Evolutionary conservation across 2,113 vertebrate genomes (phyloP).

Genomic region (Myocastor coypus): DNA sequence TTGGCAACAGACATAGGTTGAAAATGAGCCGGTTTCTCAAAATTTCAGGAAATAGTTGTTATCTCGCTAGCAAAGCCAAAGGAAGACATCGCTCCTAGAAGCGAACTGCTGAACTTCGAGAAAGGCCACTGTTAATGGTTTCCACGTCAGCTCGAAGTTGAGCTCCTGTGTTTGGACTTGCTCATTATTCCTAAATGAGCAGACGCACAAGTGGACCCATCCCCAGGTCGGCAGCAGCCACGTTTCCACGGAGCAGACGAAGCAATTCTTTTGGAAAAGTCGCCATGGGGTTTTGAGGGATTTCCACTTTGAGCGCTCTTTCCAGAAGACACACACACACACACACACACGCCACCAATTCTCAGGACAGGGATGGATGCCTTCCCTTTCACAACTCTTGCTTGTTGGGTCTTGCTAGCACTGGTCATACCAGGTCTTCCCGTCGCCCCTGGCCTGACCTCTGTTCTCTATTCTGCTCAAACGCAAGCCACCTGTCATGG

Average conservation of each 20-base stretch:
- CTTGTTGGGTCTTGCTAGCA: background rate
- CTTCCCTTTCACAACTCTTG: background rate
- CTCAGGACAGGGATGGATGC: background rate
- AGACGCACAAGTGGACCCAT: background rate
- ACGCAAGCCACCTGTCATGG: constrained; percentile 32
- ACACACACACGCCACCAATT: background rate
- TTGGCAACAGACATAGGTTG: background rate
- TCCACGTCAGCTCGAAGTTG: constrained; percentile 28
- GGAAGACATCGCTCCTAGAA: background rate
- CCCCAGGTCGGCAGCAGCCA: background rate
- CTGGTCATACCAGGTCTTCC: background rate
- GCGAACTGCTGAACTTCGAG: constrained; percentile 18
- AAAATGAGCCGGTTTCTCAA: background rate
- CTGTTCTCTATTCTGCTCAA: background rate
- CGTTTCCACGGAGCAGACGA: background rate
- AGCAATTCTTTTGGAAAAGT: background rate
- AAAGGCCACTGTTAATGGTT: constrained; percentile 60
- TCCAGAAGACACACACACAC: background rate
- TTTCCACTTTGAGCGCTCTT: background rate
- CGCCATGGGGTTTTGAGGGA: background rate
- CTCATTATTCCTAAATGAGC: constrained; percentile 28
- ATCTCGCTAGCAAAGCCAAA: constrained; percentile 15
- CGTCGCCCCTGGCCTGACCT: background rate
- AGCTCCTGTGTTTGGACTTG: constrained; percentile 18
- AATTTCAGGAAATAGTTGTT: background rate